These are phyloP conservation scores for Myotis lucifugus DNA, from an alignment of 2,113 vertebrate species.

Conservation along the genomic window DNA sequence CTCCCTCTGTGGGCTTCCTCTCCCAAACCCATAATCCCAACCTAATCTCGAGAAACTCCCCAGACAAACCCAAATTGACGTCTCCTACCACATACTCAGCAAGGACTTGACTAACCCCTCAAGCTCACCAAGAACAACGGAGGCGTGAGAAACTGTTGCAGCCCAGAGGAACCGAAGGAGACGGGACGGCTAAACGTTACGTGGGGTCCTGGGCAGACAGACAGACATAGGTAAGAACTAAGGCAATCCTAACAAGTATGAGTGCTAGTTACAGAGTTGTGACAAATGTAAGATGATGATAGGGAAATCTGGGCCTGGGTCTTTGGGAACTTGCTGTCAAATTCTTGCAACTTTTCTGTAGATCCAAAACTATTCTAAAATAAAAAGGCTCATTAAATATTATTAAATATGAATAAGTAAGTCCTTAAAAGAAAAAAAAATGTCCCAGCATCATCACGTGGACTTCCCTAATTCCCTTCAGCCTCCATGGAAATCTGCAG, in stretches of 20 bases:
- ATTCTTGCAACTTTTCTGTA: background rate
- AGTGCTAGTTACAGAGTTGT: background rate
- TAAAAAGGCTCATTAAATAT: background rate
- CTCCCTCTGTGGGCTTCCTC: background rate
- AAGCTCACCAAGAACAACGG: background rate
- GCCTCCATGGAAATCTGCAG: background rate
- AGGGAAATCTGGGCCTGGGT: background rate
- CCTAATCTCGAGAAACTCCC: background rate
- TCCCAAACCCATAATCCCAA: background rate
- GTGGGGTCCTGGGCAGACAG: background rate
- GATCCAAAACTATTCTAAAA: background rate
- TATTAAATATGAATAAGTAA: background rate
- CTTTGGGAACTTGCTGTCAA: background rate
- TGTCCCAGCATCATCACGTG: background rate
- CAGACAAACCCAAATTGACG: background rate
- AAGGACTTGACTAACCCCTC: background rate
- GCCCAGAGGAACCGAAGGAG: background rate
- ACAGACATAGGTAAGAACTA: background rate
- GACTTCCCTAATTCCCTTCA: background rate
- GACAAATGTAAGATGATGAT: background rate
- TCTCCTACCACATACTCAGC: background rate
- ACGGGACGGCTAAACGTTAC: background rate
- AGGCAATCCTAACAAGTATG: background rate
- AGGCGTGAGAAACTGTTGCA: background rate
- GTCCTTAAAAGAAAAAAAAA: background rate